Base-by-base conservation (phyloP, 2,113 vertebrate species). In the Urocynchramus pylzowi region DNA sequence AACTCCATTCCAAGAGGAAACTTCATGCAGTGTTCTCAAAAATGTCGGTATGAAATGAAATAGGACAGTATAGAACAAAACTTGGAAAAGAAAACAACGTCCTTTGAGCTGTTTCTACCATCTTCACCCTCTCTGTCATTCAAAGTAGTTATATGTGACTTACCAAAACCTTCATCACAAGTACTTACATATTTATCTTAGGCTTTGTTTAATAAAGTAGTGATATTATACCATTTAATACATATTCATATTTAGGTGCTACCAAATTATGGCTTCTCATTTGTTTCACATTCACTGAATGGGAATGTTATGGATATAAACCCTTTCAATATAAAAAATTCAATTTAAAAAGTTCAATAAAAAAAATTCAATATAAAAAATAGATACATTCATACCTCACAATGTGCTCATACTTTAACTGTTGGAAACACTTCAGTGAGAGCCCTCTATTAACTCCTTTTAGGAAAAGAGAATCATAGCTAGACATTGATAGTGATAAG, bases 401-500 rank as follows among this genome's bases (percentile, higher is more conserved):
- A 31, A 7, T 16, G 20, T 57, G 65, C 24, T 73, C 10, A 14
- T 52, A 27, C 6, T 23, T 71, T 45, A 57, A 31, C 21, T 59
- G 7, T 30, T 63, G 49, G 42, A 33, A 68, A 39, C 68, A 63
- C 8, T 63, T 78, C n/a, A 73, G 21, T 53, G 65, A 64, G 60
- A 44, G 18, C 35, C 54, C 39, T 39, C 16, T 20, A 27, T 71
- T 47, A 67, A 19, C 44, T 31, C 31, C 26, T 61, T 26, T 59
- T 49, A 83, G 27, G 13, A 53, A 49, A 76, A 85, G 33, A 57
- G 6, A 82, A 73, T 91, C 6, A 10, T 20, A 68, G 52, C 20
- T 56, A 23, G 26, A 22, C 21, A 63, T 44, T 0, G 0, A 63
- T 44, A 61, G 16, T 28, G n/a, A 53, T 7, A 39, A 13, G 31